Base-by-base conservation (phyloP, 2,888 invertebrate genomes). In the Acanthosepion esculentum region DNA sequence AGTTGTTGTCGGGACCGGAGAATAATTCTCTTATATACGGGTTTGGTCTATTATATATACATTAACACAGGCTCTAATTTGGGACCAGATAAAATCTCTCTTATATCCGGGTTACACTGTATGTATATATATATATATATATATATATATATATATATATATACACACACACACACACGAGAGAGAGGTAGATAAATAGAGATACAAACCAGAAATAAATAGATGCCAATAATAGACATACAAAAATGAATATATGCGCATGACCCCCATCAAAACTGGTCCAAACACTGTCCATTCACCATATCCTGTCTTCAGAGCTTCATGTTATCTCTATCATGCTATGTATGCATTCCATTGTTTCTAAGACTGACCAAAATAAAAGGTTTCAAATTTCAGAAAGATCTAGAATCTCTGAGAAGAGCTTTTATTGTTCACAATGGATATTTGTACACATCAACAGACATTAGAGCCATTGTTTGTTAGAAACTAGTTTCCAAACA, bases 361-460 rank as follows among this genome's bases (percentile, higher is more conserved):
- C n/a, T n/a, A 78, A 78, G 78, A n/a, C 78, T n/a, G n/a, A 59
- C n/a, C 15, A 78, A 15, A 78, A 78, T 78, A 78, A 78, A 78
- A 78, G n/a, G 78, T n/a, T n/a, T 78, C 78, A n/a, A 78, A 78
- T 78, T 78, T 78, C 78, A 78, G n/a, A 78, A n/a, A 78, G n/a
- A 33, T 78, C n/a, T n/a, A 78, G 78, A 78, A 78, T n/a, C 78
- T 33, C 78, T n/a, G n/a, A 78, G n/a, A n/a, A 12, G 33, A n/a
- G 78, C n/a, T 78, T 78, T 78, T n/a, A n/a, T 78, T 33, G 8
- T n/a, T 2, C 1, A 33, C 78, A 78, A 33, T 33, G 33, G 78
- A 78, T 78, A 78, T 78, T 78, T 78, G 10, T 33, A 33, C n/a
- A 78, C 78, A 78, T 78, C n/a, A 78, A 78, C 78, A 33, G n/a